phyloP scores from a whole-genome alignment of 2,888 invertebrate genomes.

The Acleris emargana region DNA sequence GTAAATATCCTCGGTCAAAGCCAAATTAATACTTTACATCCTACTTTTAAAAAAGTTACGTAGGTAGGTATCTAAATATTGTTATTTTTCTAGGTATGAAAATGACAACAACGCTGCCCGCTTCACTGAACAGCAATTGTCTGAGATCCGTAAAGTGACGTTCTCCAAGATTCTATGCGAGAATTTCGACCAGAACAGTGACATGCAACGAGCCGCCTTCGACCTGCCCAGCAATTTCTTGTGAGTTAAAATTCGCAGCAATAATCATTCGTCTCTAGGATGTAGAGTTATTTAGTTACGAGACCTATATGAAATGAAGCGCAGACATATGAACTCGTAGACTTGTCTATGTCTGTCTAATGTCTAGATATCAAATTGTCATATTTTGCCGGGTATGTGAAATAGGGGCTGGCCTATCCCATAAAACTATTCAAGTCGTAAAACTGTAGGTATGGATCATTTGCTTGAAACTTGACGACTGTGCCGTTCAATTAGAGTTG shows the following conservation, averaged over 20 bases:
- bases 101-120: constrained; percentile 90
- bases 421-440: no score
- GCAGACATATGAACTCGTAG: no score
- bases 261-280: not conserved
- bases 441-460: no score
- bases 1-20: constrained; percentile 48
- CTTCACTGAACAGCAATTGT: constrained; percentile 93
- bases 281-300: not conserved
- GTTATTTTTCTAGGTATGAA: constrained; percentile 87
- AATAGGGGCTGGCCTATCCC: no score
- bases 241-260: constrained; percentile 67
- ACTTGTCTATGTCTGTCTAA: no score
- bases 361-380: no score
- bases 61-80: no score
- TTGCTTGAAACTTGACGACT: no score
- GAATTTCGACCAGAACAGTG: constrained; percentile 92
- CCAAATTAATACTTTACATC: not conserved
- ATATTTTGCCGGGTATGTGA: no score
- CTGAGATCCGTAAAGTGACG: constrained; percentile 93
- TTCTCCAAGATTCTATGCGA: constrained; percentile 94
- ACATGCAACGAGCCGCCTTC: constrained; percentile 95
- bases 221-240: constrained; percentile 95
- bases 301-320: not conserved
- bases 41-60: not conserved
- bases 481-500: no score